Evolutionary conservation across 2,888 invertebrate genomes (phyloP).

Genomic region (Sminthurinus aureus): DNA sequence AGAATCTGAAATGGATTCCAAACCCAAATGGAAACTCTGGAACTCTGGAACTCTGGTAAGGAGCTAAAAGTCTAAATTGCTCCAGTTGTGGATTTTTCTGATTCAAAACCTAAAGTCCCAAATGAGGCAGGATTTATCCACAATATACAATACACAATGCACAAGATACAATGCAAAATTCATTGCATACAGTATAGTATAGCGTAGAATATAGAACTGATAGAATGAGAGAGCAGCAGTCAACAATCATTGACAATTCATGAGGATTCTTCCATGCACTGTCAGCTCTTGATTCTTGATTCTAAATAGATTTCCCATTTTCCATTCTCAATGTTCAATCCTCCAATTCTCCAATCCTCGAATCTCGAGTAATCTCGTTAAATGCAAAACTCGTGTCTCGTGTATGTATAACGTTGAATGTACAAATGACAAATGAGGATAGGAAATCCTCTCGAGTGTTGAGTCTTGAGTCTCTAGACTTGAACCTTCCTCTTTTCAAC

Average conservation of each 20-base stretch:
- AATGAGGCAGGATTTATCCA: not conserved
- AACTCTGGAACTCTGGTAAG: too few species aligned
- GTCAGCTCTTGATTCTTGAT: not conserved
- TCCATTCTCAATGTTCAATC: too few species aligned
- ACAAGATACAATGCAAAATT: too few species aligned
- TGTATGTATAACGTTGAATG: too few species aligned
- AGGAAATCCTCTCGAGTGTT: not conserved
- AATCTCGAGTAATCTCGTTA: not conserved
- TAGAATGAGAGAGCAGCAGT: too few species aligned
- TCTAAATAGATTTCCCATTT: too few species aligned
- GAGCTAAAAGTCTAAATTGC: too few species aligned
- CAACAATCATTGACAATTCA: conserved; percentile 9
- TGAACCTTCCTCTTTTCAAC: not conserved
- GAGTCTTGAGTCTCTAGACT: not conserved
- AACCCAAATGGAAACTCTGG: not conserved
- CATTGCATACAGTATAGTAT: too few species aligned
- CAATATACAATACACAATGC: not conserved
- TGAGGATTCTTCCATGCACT: not conserved
- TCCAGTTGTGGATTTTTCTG: too few species aligned
- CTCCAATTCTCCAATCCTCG: too few species aligned
- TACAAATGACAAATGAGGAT: not conserved
- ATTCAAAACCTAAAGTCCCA: not conserved
- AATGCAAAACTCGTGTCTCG: not conserved
- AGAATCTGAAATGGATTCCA: not conserved
- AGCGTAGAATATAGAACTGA: too few species aligned